These are phyloP conservation scores for Leucophenga maculata DNA, from an alignment of 2,888 invertebrate species.

Conservation along the genomic window DNA sequence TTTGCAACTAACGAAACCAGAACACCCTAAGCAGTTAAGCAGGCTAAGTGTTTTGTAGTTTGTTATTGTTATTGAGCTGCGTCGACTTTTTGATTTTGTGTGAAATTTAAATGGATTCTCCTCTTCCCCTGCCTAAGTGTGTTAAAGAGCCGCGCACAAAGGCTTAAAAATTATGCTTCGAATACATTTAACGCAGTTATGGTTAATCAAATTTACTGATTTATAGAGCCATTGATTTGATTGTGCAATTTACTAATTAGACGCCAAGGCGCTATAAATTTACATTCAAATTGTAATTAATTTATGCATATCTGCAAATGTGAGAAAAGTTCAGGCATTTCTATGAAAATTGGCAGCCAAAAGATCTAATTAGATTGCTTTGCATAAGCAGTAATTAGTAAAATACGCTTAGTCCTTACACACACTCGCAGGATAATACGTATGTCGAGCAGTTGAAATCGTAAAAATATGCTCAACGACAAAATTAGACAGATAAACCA, in stretches of 20 bases:
- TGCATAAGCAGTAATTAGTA: conserved; percentile 52
- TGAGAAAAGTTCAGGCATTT: not conserved
- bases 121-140: no score
- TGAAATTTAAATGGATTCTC: conserved; percentile 37
- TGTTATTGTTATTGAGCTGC: conserved; percentile 27
- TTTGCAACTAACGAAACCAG: no score
- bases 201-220: conserved; percentile 6
- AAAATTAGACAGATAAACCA: conserved; percentile 53
- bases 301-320: not conserved
- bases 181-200: not conserved
- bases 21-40: not conserved
- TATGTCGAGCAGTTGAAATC: not conserved
- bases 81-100: conserved; percentile 41
- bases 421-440: not conserved
- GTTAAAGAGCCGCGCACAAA: conserved; percentile 10
- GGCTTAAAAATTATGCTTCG: not conserved
- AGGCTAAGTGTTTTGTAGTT: conserved; percentile 16
- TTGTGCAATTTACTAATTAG: conserved; percentile 17
- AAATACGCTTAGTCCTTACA: conserved; percentile 42
- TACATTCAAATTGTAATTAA: conserved; percentile 58
- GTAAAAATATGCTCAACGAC: conserved; percentile 58
- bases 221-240: conserved; percentile 7
- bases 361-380: not conserved
- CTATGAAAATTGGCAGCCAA: not conserved
- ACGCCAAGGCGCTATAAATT: conserved; percentile 31